These are phyloP conservation scores for Serilophus lunatus DNA, from an alignment of 2,113 vertebrate genomes.

Conservation along the genomic window DNA sequence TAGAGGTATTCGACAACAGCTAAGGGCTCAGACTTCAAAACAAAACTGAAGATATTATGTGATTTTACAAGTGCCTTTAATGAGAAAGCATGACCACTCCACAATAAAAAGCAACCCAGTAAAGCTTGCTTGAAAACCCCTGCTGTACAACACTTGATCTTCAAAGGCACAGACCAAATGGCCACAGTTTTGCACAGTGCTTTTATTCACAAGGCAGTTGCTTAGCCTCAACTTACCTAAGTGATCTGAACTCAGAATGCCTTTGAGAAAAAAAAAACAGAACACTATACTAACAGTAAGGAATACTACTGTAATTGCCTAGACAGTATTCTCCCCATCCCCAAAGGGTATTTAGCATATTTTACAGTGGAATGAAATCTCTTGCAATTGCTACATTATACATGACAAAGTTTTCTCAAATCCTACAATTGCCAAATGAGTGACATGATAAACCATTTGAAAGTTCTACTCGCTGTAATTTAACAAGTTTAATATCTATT, in stretches of 20 bases:
- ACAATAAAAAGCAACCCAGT: background rate
- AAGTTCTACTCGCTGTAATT: background rate
- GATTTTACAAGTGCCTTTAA: background rate
- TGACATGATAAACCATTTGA: rapidly evolving
- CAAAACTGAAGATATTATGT: background rate
- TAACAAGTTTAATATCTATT: background rate
- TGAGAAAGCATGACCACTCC: background rate
- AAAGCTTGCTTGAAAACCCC: background rate
- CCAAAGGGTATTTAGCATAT: background rate
- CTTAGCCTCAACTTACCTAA: background rate
- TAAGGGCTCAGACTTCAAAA: background rate
- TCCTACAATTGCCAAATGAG: background rate
- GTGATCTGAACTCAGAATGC: background rate
- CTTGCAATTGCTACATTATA: background rate
- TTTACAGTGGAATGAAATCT: background rate
- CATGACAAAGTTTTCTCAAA: background rate
- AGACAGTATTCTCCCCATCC: background rate
- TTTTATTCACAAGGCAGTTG: background rate
- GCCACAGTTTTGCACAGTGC: background rate
- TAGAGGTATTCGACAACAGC: background rate
- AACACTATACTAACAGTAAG: background rate
- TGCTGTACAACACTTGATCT: background rate
- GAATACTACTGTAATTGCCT: background rate
- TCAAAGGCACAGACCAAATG: background rate
- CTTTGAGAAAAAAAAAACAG: background rate